Conservation (phyloP, 2,797 vertebrate genomes). For the Amniataba percoides region DNA sequence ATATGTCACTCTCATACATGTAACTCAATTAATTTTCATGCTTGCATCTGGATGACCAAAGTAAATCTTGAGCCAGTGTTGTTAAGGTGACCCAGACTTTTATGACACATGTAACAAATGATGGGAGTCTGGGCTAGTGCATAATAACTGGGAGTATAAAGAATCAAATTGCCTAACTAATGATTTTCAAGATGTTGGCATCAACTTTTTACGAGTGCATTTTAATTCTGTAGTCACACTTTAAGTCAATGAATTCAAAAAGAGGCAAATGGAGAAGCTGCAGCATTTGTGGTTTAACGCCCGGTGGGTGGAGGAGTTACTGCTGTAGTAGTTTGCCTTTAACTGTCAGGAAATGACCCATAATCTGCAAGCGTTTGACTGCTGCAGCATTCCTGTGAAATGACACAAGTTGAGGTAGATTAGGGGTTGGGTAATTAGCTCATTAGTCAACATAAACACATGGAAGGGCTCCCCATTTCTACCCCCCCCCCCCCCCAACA, state of each 20-base stretch:
- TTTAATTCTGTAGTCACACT: slow-evolving; percentile 33
- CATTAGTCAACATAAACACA: slow-evolving; percentile 89
- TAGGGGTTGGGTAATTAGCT: slow-evolving; percentile 88
- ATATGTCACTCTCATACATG: neutral
- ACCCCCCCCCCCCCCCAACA: slow-evolving; percentile 50
- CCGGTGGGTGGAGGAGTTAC: slow-evolving; percentile 79
- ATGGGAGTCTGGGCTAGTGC: neutral
- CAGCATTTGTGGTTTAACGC: slow-evolving; percentile 77
- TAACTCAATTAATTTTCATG: too few relatives aligned
- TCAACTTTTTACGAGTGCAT: neutral
- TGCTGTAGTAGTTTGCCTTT: slow-evolving; percentile 82
- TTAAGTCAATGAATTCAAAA: slow-evolving; percentile 51
- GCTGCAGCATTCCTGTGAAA: slow-evolving; percentile 88
- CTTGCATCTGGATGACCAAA: neutral
- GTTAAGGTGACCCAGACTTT: neutral
- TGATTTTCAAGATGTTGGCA: neutral
- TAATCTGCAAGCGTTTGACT: slow-evolving; percentile 86
- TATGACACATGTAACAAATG: neutral
- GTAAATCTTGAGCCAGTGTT: slow-evolving; percentile 2
- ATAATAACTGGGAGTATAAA: neutral
- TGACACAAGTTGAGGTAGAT: slow-evolving; percentile 88
- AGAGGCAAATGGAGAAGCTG: slow-evolving; percentile 76
- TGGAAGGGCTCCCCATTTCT: slow-evolving; percentile 74
- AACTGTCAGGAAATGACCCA: slow-evolving; percentile 89
- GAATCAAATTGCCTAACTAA: neutral